A percentile compares a stretch with the other conserved stretches of the same genome.
These are phyloP conservation scores for Serrognathus titanus DNA, from an alignment of 2,888 invertebrate species.

Conservation along the genomic window DNA sequence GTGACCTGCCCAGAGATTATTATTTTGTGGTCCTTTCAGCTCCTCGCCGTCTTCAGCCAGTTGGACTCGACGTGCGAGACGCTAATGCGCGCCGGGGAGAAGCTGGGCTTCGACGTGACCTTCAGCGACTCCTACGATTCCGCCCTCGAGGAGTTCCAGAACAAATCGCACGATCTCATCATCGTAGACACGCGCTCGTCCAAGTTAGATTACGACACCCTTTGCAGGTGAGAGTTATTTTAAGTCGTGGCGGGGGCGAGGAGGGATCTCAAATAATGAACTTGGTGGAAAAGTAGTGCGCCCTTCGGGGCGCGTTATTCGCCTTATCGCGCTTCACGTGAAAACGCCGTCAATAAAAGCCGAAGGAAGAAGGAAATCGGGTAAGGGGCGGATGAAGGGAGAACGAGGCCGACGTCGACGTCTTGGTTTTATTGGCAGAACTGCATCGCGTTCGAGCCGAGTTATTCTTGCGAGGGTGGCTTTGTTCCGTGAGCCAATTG, in stretches of 20 bases:
- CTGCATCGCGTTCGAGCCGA: too few relatives aligned
- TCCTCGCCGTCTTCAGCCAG: constrained; percentile 67
- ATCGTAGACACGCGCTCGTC: constrained; percentile 64
- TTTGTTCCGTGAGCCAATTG: too few relatives aligned
- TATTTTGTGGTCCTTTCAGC: constrained; percentile 48
- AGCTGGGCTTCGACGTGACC: constrained; percentile 58
- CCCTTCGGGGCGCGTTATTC: too few relatives aligned
- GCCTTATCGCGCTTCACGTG: too few relatives aligned
- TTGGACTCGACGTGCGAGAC: constrained; percentile 66
- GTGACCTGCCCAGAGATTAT: not conserved
- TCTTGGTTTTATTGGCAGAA: too few relatives aligned
- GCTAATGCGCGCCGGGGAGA: constrained; percentile 60
- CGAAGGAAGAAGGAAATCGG: too few relatives aligned
- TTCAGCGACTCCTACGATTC: constrained; percentile 56
- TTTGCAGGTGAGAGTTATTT: constrained; percentile 58
- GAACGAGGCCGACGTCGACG: too few relatives aligned
- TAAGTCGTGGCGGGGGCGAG: not conserved
- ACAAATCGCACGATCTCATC: constrained; percentile 58
- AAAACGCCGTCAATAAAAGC: too few relatives aligned
- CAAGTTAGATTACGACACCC: constrained; percentile 59
- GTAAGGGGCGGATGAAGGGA: too few relatives aligned
- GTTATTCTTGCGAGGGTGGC: too few relatives aligned
- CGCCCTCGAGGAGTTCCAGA: constrained; percentile 56
- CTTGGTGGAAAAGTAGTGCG: too few relatives aligned
- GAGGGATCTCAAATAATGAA: too few relatives aligned